These are phyloP conservation scores for Tetanocera ferruginea DNA, from an alignment of 2,888 invertebrate species.

Conservation along the genomic window DNA sequence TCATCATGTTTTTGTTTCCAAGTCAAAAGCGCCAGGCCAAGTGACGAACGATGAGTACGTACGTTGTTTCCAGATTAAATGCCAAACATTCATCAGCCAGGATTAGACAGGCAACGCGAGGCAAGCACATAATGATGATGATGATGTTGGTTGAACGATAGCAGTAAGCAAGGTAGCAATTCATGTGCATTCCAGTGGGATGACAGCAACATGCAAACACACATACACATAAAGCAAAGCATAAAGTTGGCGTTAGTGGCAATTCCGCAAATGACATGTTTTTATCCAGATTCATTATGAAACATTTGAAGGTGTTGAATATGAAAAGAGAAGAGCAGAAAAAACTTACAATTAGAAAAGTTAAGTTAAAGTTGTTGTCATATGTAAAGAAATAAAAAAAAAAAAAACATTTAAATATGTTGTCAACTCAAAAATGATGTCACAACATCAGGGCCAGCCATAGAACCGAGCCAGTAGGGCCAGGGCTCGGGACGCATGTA, in stretches of 20 bases:
- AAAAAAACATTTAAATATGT: too few species aligned
- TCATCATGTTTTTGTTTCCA: slow-evolving; percentile 15
- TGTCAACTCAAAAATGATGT: too few species aligned
- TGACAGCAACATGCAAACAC: not conserved
- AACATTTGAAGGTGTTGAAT: not conserved
- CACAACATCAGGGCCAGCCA: too few species aligned
- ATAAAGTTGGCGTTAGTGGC: not conserved
- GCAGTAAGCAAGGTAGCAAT: not conserved
- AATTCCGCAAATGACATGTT: not conserved
- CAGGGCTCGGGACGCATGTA: too few species aligned
- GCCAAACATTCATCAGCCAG: slow-evolving; percentile 39
- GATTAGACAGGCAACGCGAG: not conserved
- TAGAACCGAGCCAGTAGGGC: too few species aligned
- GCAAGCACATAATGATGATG: not conserved
- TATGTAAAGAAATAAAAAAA: not conserved
- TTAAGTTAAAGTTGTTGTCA: not conserved
- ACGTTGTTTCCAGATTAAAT: slow-evolving; percentile 41
- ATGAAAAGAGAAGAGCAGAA: slow-evolving; percentile 2
- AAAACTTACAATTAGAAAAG: not conserved
- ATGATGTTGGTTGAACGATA: not conserved
- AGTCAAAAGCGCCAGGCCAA: not conserved
- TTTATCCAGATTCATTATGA: not conserved
- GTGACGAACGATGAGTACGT: not conserved
- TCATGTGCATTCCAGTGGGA: slow-evolving; percentile 14
- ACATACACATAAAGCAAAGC: not conserved